Conservation (phyloP, 2,113 vertebrate species). For the Cavia porcellus region DNA sequence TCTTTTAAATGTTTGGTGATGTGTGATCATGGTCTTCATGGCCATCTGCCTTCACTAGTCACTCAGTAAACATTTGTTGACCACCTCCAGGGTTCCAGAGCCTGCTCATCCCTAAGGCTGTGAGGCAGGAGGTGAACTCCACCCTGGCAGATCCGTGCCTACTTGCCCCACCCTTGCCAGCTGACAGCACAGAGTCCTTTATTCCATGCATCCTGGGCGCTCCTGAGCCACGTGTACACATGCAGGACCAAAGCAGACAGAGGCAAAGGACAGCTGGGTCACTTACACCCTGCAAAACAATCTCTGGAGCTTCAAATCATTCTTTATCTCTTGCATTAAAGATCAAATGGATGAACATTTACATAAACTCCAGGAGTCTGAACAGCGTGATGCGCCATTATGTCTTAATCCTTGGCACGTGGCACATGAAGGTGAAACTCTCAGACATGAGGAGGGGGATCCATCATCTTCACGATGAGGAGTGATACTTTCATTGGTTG, state of each 20-base stretch:
- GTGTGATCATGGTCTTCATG: neutral
- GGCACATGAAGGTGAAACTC: neutral
- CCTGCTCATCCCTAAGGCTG: neutral
- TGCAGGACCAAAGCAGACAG: neutral
- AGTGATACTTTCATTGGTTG: conserved; percentile 28
- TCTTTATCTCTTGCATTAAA: neutral
- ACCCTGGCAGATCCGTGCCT: neutral
- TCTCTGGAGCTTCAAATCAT: neutral
- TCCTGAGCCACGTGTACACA: neutral
- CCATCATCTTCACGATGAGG: conserved; percentile 30
- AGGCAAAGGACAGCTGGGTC: neutral
- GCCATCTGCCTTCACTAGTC: neutral
- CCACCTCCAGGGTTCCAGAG: neutral
- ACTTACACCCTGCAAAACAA: neutral
- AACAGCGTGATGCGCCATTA: neutral
- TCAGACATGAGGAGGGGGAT: neutral
- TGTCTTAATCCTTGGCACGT: accelerated
- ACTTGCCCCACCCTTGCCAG: no score
- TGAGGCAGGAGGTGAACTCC: neutral
- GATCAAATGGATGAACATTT: neutral
- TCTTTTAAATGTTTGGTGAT: neutral
- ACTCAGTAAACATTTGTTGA: neutral
- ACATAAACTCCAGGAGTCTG: neutral
- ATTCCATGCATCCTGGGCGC: neutral
- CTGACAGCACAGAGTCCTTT: neutral